Evolutionary conservation across 2,797 vertebrate species (phyloP).

Genomic region (Taeniopygia guttata): DNA sequence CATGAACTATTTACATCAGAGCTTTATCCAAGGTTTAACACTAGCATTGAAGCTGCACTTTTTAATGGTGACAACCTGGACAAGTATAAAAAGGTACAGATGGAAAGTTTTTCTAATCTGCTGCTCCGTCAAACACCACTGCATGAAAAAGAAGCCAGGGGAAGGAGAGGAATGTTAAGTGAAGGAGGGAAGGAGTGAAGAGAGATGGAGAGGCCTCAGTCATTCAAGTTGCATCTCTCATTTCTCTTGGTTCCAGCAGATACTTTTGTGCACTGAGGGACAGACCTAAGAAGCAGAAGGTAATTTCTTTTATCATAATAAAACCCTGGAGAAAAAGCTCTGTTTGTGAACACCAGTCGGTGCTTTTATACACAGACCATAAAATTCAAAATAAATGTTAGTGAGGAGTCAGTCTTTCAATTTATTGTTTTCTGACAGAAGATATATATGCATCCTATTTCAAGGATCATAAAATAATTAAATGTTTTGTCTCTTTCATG

Average conservation of each 20-base stretch:
- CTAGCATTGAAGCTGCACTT: neutral
- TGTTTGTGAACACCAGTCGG: neutral
- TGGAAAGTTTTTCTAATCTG: neutral
- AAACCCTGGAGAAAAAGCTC: neutral
- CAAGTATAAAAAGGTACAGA: neutral
- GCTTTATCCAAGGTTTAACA: neutral
- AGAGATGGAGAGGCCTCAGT: neutral
- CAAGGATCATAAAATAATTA: neutral
- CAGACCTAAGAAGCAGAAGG: neutral
- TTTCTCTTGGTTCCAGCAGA: neutral
- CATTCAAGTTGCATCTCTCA: neutral
- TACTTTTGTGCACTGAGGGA: conserved; percentile 1
- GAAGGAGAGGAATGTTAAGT: neutral
- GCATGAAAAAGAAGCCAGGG: fast-evolving
- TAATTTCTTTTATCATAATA: conserved; percentile 35
- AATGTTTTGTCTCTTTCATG: neutral
- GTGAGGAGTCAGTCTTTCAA: neutral
- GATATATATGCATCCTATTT: neutral
- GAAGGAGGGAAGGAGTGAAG: neutral
- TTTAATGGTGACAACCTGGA: neutral
- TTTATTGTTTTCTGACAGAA: neutral
- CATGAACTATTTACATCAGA: neutral
- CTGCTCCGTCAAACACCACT: neutral
- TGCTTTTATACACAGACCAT: neutral
- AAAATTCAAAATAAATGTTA: neutral